Evolutionary conservation across 2,797 vertebrate species (phyloP), one percentile per base, ranked within the genome.

Genomic region (Anniella stebbinsi): DNA sequence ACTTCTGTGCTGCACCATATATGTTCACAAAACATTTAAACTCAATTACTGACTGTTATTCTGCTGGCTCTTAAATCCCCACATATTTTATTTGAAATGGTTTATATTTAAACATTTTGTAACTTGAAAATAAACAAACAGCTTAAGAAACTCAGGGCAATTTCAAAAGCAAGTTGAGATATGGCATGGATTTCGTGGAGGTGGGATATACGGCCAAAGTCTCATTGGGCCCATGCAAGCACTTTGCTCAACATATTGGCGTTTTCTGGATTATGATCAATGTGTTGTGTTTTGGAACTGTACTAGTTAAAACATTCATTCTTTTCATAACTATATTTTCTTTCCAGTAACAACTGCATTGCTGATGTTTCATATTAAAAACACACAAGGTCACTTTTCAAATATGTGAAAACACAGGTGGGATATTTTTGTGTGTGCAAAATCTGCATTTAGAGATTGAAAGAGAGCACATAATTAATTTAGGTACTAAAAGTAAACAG

Each of bases 301-400:
- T 76, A 92, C 70, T 77, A 8, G 67, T 83, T 92, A 87, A 93
- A 92, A 70, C 4, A 88, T 28, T 69, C 69, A 75, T 36, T 75
- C 85, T 4, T 89, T 41, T 41, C 38, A 63, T 45, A 69, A 90
- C 84, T 48, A 93, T 73, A 75, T 80, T 78, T 91, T 41, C 41
- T 87, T 81, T 87, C 89, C 81, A 88, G 70, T 30, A 57, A 87
- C 81, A 92, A 90, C 69, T 88, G 89, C 41, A 87, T 0, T 0
- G 87, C 93, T 86, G 88, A 92, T 88, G 72, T 75, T 75, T 77
- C 73, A 73, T 80, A 38, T 60, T 83, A 28, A 93, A 86, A 3
- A 2, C 45, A 15, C 8, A 18, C 48, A 0, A 89, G 88, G 83
- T 57, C 84, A 84, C 11, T 41, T 87, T 8, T 80, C 25, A 36